Conservation (phyloP, 2,113 vertebrate species). For the Aspidoscelis tigris region DNA sequence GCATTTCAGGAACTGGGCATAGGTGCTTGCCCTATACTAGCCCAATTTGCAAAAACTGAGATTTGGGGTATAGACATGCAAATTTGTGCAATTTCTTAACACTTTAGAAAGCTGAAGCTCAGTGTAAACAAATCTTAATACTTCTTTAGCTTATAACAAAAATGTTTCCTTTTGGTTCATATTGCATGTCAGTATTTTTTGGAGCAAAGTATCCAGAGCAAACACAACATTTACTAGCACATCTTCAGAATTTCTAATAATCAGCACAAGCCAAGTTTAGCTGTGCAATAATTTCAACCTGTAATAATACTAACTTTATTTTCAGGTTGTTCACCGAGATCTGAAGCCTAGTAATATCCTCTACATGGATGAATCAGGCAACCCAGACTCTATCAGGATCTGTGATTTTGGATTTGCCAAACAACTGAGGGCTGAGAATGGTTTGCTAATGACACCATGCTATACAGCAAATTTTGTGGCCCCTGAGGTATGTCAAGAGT, state of each 20-base stretch:
- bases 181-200: not conserved
- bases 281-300: slow-evolving; percentile 6
- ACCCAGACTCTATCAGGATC: slow-evolving; percentile 91
- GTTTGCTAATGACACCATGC: slow-evolving; percentile 95
- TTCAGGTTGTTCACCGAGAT: slow-evolving; percentile 94
- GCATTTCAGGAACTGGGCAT: no score
- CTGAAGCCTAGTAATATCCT: slow-evolving; percentile 96
- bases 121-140: not conserved
- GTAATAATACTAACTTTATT: slow-evolving; percentile 14
- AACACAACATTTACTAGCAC: not conserved
- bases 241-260: not conserved
- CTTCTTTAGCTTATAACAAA: not conserved
- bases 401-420: slow-evolving; percentile 95
- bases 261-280: not conserved
- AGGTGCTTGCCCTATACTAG: no score
- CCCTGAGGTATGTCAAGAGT: slow-evolving; percentile 83
- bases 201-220: not conserved
- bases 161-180: not conserved
- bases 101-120: not conserved
- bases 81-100: slow-evolving; percentile 13
- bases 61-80: no score
- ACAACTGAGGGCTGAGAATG: slow-evolving; percentile 93
- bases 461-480: slow-evolving; percentile 96
- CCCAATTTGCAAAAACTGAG: no score
- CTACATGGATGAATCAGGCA: slow-evolving; percentile 90